These are phyloP conservation scores for Buphagus erythrorhynchus DNA, from an alignment of 2,797 vertebrate genomes.

Conservation along the genomic window DNA sequence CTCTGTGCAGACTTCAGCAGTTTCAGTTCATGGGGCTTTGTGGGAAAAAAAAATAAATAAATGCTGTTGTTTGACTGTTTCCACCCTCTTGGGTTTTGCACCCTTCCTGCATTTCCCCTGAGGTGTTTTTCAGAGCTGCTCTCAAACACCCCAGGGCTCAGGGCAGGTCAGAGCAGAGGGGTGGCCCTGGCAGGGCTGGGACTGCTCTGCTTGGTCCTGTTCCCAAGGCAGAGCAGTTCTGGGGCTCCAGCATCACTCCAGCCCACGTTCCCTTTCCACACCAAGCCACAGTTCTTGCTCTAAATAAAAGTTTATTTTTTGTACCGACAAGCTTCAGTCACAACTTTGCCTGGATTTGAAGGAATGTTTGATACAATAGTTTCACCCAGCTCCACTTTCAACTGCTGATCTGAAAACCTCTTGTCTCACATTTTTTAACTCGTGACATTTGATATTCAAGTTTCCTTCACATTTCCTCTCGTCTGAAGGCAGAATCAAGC, in stretches of 20 bases:
- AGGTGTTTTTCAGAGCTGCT: not conserved
- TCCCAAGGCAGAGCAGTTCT: not conserved
- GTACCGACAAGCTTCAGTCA: constrained; percentile 19
- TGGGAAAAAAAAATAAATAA: not conserved
- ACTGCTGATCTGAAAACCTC: constrained; percentile 46
- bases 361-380: constrained; percentile 57
- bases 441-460: constrained; percentile 51
- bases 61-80: constrained; percentile 6
- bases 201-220: not conserved
- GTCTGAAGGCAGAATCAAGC: constrained; percentile 51
- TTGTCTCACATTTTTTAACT: constrained; percentile 42
- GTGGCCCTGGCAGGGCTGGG: not conserved
- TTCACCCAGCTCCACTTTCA: constrained; percentile 55
- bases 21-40: not conserved
- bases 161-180: not conserved
- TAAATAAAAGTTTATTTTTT: constrained; percentile 24
- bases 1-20: constrained; percentile 26
- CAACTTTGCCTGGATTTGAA: constrained; percentile 25
- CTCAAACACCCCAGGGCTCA: not conserved
- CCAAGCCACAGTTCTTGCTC: not conserved
- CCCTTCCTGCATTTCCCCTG: not conserved
- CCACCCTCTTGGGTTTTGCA: constrained; percentile 1
- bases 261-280: not conserved
- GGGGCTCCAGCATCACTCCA: not conserved
- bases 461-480: constrained; percentile 49